Evolutionary conservation across 2,888 invertebrate genomes (phyloP).

Genomic region (Protodeltote pygarga): DNA sequence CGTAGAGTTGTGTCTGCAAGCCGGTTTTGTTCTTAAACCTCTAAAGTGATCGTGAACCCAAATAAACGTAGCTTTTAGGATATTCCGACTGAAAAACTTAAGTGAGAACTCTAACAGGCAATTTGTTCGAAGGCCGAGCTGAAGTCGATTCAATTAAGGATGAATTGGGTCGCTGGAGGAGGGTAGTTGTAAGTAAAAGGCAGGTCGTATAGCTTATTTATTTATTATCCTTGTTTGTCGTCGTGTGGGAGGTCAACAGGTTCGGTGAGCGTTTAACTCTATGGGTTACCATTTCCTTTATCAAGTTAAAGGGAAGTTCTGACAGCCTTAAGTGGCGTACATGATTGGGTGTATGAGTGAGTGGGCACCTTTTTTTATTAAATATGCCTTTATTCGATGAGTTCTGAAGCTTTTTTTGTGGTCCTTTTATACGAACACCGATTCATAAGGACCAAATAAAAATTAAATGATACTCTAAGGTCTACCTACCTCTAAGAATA

Average conservation of each 20-base stretch:
- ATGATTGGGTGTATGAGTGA: no score
- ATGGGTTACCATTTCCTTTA: conserved; percentile 2
- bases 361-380: no score
- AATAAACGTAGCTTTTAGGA: conserved; percentile 32
- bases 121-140: conserved; percentile 47
- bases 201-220: conserved; percentile 22
- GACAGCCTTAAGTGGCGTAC: not conserved
- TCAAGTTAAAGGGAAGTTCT: not conserved
- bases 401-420: no score
- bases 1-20: conserved; percentile 10
- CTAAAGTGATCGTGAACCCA: conserved; percentile 25
- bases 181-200: conserved; percentile 43
- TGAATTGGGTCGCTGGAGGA: conserved; percentile 52
- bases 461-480: no score
- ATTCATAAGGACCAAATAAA: no score
- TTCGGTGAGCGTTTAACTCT: not conserved
- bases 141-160: conserved; percentile 54
- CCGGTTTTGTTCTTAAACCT: conserved; percentile 15
- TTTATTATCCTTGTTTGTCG: conserved; percentile 24
- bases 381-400: no score
- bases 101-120: conserved; percentile 43
- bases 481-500: no score
- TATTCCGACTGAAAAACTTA: conserved; percentile 38
- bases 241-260: conserved; percentile 18
- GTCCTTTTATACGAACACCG: no score